Base-by-base conservation (phyloP, 2,888 invertebrate genomes). In the Petrophora chlorosata region DNA sequence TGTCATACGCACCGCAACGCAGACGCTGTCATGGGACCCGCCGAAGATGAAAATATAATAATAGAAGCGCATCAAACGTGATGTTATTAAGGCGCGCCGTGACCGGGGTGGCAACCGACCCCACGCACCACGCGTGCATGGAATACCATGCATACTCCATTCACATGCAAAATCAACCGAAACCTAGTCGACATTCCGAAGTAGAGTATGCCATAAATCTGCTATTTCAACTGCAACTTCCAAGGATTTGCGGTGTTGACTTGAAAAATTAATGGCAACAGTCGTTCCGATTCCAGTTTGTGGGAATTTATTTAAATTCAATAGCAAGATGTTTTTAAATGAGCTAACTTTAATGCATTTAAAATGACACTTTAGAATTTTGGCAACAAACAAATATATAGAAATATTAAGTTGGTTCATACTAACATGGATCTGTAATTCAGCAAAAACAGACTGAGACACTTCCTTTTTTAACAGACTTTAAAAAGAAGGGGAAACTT, bases 31-130 rank as follows among this genome's bases (percentile, higher is more conserved):
- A 64, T 80, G 88, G 85, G 88, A 85, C 85, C 76, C 69, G 62
- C 77, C 76, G 85, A 76, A 86, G 86, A 87, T 85, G 86, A 87
- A 85, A 90, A 89, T 88, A 89, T 88, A 90, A 88, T 89, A 90
- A 89, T 89, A 85, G 89, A 87, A 87, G 84, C 83, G 82, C 86
- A 90, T 90, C 88, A 90, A 89, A 90, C 90, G 90, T 90, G 90
- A 90, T 83, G 88, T 90, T 90, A 90, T 90, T 89, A 90, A 83
- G 78, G 77, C 76, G 69, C 25, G 74, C 80, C 89, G 90, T 90
- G 89, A 85, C 85, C 75, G 69, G 89, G 59, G 72, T 86, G 55
- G 67, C 63, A 77, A 84, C 76, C 70, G 60, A 54, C 55, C 79
- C 78, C 81, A 83, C 86, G 84, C 86, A 80, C 70, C 65, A 71